A percentile compares a stretch with the other conserved stretches of the same genome.
These are phyloP conservation scores for Miltochrista miniata DNA, from an alignment of 2,888 invertebrate species.

Conservation along the genomic window DNA sequence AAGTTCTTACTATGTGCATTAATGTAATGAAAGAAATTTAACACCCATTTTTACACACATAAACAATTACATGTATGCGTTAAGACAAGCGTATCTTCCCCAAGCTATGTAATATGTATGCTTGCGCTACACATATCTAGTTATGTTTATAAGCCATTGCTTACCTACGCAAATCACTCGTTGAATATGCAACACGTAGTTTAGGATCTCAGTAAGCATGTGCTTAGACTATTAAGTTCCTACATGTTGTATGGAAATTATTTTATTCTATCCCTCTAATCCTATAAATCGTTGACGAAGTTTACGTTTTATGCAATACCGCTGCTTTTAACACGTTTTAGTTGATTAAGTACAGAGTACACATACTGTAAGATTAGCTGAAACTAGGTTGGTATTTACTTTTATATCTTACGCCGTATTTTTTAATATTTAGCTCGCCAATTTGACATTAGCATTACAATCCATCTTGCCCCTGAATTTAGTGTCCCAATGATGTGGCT, in stretches of 20 bases:
- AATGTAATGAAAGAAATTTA: too few relatives aligned
- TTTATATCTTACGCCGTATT: too few relatives aligned
- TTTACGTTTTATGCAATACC: conserved; percentile 13
- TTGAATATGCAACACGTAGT: conserved; percentile 82
- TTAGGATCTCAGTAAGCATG: conserved; percentile 77
- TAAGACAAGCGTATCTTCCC: conserved; percentile 31
- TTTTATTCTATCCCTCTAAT: conserved; percentile 47
- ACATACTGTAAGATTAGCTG: not conserved
- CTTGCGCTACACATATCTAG: conserved; percentile 49
- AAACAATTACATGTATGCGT: not conserved
- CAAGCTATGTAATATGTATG: conserved; percentile 38
- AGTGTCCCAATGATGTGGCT: too few relatives aligned
- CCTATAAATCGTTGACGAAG: conserved; percentile 29
- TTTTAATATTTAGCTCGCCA: too few relatives aligned
- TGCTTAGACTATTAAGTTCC: conserved; percentile 80
- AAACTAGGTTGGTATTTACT: not conserved
- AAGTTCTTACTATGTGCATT: too few relatives aligned
- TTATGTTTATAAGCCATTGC: conserved; percentile 77
- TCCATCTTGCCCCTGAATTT: too few relatives aligned
- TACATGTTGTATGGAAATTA: conserved; percentile 54
- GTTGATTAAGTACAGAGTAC: not conserved
- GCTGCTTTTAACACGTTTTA: not conserved
- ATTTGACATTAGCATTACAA: too few relatives aligned
- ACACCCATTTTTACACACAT: too few relatives aligned
- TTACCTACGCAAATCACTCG: conserved; percentile 82